Conservation (phyloP, 2,797 vertebrate genomes). For the Distichodus sexfasciatus region DNA sequence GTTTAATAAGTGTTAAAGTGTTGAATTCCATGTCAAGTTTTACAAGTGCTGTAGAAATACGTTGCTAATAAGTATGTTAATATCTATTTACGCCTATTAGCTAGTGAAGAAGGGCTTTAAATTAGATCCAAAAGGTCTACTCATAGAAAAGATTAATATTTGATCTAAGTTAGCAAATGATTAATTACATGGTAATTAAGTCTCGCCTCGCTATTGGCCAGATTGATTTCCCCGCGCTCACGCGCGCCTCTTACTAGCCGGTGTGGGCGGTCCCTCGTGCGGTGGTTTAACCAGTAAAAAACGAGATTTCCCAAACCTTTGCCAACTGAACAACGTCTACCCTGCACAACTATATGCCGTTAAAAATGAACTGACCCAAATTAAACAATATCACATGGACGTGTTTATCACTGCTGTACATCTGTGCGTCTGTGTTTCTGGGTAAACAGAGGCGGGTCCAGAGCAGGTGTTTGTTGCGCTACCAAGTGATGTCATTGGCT, state of each 20-base stretch:
- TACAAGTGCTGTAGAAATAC: no score
- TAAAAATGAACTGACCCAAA: background rate
- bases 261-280: conserved; percentile 7
- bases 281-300: conserved; percentile 2
- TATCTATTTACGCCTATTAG: no score
- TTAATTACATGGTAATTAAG: no score
- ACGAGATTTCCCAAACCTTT: conserved; percentile 39
- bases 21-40: no score
- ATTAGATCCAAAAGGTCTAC: no score
- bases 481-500: conserved; percentile 53
- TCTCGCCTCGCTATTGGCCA: conserved; percentile 2
- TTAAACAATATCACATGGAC: background rate
- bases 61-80: no score
- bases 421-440: conserved; percentile 1
- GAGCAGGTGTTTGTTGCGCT: background rate
- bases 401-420: background rate
- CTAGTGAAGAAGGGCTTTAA: no score
- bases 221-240: conserved; percentile 41
- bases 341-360: no score
- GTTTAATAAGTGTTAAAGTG: no score
- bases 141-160: no score
- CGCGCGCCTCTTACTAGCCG: conserved; percentile 12
- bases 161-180: no score
- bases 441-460: background rate
- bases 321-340: no score